A percentile compares a stretch with the other conserved stretches of the same genome.
Evolutionary conservation across 2,113 vertebrate genomes (phyloP).

Genomic region (Macroglossus sobrinus): DNA sequence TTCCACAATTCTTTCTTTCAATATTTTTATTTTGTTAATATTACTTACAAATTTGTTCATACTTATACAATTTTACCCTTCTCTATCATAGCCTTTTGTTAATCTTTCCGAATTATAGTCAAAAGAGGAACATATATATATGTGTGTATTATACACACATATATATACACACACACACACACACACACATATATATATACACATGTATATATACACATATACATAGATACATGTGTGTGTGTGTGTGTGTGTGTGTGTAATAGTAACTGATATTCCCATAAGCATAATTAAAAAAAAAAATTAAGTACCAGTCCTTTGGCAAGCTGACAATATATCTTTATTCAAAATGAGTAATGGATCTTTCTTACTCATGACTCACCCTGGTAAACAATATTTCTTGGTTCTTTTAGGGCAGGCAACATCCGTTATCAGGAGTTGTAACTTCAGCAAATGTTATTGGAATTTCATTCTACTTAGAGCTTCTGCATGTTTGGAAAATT

Average conservation of each 20-base stretch:
- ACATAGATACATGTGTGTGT: no score
- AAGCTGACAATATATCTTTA: background rate
- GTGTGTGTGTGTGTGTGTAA: background rate
- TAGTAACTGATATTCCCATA: background rate
- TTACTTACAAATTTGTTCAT: background rate
- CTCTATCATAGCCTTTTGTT: background rate
- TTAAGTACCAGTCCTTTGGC: background rate
- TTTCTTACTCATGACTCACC: background rate
- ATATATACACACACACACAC: background rate
- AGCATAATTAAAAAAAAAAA: background rate
- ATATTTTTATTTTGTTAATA: background rate
- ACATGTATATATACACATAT: background rate
- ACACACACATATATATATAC: background rate
- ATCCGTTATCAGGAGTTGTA: background rate
- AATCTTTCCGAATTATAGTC: background rate
- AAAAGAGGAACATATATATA: background rate
- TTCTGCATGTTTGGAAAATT: conserved; percentile 24
- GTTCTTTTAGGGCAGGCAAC: background rate
- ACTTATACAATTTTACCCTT: background rate
- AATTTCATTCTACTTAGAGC: conserved; percentile 24
- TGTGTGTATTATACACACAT: background rate
- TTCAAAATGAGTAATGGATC: background rate
- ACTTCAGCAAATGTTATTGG: conserved; percentile 17
- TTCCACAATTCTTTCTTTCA: background rate
- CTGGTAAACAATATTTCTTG: background rate